These are phyloP conservation scores for Tympanuchus pallidicinctus DNA, from an alignment of 2,113 vertebrate species.

Conservation along the genomic window DNA sequence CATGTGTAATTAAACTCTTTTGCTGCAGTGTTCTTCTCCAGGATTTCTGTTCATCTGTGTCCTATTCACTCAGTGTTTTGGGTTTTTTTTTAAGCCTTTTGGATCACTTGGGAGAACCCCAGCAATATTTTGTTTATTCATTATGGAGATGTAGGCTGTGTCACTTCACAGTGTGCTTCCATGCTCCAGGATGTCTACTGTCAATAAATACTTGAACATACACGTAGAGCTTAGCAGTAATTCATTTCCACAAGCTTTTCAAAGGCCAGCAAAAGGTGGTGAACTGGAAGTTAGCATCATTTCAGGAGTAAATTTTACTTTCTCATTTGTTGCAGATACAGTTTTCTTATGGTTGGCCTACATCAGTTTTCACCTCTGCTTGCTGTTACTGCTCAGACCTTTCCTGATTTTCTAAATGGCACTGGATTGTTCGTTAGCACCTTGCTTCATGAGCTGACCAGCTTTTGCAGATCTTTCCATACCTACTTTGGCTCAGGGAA, in stretches of 20 bases:
- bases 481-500: not conserved
- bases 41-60: not conserved
- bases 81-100: not conserved
- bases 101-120: not conserved
- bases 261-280: not conserved
- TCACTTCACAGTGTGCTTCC: fast-evolving
- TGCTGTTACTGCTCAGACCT: not conserved
- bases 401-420: not conserved
- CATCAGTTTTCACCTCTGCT: not conserved
- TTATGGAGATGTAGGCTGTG: not conserved
- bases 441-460: not conserved
- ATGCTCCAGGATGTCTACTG: not conserved
- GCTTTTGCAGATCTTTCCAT: not conserved
- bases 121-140: not conserved
- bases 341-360: not conserved
- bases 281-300: not conserved
- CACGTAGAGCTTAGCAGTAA: not conserved
- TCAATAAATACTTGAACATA: not conserved
- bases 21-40: not conserved
- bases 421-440: not conserved
- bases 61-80: not conserved
- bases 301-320: not conserved
- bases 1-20: not conserved
- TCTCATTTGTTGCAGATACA: not conserved
- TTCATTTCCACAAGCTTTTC: not conserved